These are phyloP conservation scores for Sinocyclocheilus maitianheensis DNA, from an alignment of 2,113 vertebrate genomes.

Conservation along the genomic window DNA sequence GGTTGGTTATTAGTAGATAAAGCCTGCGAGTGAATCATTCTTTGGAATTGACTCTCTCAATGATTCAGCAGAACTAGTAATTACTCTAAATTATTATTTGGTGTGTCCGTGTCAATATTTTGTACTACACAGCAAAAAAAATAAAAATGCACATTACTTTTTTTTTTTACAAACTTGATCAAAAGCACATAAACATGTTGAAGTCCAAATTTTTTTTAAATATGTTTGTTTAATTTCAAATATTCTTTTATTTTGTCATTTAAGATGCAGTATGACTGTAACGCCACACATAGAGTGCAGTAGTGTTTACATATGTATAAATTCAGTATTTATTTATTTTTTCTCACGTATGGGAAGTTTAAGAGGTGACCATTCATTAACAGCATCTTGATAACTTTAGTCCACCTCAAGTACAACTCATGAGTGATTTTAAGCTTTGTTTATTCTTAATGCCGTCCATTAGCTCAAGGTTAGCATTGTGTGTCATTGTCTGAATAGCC, in stretches of 20 bases:
- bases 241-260: background rate
- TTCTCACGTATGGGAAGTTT: background rate
- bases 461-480: conserved; percentile 4
- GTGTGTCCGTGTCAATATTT: too few species aligned
- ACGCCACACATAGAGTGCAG: too few species aligned
- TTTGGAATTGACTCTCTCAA: background rate
- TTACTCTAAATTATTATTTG: too few species aligned
- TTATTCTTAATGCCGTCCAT: conserved; percentile 11
- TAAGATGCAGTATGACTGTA: background rate
- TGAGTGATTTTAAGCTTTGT: conserved; percentile 27
- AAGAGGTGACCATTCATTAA: background rate
- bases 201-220: background rate
- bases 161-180: background rate
- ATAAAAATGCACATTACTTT: too few species aligned
- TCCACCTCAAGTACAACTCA: background rate
- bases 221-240: background rate
- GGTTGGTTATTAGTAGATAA: background rate
- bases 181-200: background rate
- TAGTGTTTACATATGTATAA: background rate
- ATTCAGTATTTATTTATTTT: background rate
- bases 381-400: background rate
- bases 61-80: background rate
- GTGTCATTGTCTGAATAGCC: conserved; percentile 21
- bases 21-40: background rate
- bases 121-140: too few species aligned